Evolutionary conservation across 2,888 invertebrate species (phyloP), one percentile per base, ranked within the genome.

Genomic region (Entomobrya proxima): DNA sequence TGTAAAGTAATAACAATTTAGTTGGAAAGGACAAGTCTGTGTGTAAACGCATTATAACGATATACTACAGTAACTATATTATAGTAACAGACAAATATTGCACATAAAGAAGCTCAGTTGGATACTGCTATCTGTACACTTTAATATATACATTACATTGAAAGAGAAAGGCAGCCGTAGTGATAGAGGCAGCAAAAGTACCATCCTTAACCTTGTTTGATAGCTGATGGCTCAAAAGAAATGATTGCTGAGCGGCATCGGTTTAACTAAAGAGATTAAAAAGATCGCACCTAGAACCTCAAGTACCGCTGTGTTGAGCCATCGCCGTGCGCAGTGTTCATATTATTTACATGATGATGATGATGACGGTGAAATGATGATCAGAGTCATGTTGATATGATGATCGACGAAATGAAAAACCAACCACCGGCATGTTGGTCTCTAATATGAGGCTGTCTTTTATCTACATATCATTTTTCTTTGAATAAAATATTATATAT

Each of bases 221-320:
- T 84, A 76, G 84, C 47, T 78, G 85, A 85, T 85, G 74, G 78
- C 85, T 78, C 85, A 61, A 74, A 85, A 85, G 77, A 85, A 85
- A 85, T 89, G 89, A 89, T 89, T 89, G 85, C 86, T 85, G 69
- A 78, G 87, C 88, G 89, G 89, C 89, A 87, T 88, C 79, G 40
- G 40, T 77, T 79, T 86, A 89, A 89, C 89, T 89, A 89, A 82
- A 89, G 88, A 87, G 88, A 89, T 89, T 89, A 89, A 87, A 88
- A 89, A 87, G 88, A 89, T 89, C 86, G 87, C 89, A 89, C 89
- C 89, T 89, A 83, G 64, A 84, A 86, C 81, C 87, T 87, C 87
- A 87, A 87, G 87, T 82, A 85, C 85, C 85, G 85, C 85, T 85
- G 64, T 83, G 85, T 87, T 87, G 87, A 72, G 87, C 84, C 58